Evolutionary conservation across 2,797 vertebrate genomes (phyloP).

Genomic region (Ambastaia sidthimunki): DNA sequence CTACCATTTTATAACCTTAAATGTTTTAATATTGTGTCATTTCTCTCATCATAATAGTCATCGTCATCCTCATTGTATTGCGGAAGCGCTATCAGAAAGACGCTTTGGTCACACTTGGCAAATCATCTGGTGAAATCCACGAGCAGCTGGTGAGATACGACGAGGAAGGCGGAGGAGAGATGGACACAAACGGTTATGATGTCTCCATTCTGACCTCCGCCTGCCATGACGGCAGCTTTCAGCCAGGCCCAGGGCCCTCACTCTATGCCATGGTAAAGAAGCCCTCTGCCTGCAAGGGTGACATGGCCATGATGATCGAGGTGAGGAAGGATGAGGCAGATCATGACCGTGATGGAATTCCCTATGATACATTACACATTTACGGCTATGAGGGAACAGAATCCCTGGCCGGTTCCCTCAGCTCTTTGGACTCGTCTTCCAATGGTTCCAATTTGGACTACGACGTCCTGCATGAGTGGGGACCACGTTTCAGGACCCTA

Average conservation of each 20-base stretch:
- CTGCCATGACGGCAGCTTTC: slow-evolving; percentile 75
- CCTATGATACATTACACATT: slow-evolving; percentile 94
- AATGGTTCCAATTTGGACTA: slow-evolving; percentile 88
- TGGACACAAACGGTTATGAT: slow-evolving; percentile 97
- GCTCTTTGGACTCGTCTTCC: slow-evolving; percentile 88
- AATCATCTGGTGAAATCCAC: slow-evolving; percentile 89
- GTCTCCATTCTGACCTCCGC: slow-evolving; percentile 92
- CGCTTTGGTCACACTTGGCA: slow-evolving; percentile 76
- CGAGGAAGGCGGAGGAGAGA: slow-evolving; percentile 96
- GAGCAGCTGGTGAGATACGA: slow-evolving; percentile 97
- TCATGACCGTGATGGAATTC: slow-evolving; percentile 86
- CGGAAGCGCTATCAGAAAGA: slow-evolving; percentile 87
- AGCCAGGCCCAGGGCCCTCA: slow-evolving; percentile 64
- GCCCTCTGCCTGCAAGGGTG: slow-evolving; percentile 77
- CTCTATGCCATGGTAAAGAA: slow-evolving; percentile 86
- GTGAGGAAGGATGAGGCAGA: slow-evolving; percentile 95
- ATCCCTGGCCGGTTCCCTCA: slow-evolving; percentile 91
- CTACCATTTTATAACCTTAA: slow-evolving; percentile 47
- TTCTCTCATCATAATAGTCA: slow-evolving; percentile 75
- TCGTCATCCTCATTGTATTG: slow-evolving; percentile 85
- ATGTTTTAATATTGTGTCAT: neutral
- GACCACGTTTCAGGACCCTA: slow-evolving; percentile 92
- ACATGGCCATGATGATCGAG: slow-evolving; percentile 95
- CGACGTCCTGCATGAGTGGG: slow-evolving; percentile 95
- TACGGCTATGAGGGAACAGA: slow-evolving; percentile 92